Evolutionary conservation across 2,797 vertebrate genomes (phyloP), one percentile per base, ranked within the genome.

Genomic region (Peromyscus nudipes): DNA sequence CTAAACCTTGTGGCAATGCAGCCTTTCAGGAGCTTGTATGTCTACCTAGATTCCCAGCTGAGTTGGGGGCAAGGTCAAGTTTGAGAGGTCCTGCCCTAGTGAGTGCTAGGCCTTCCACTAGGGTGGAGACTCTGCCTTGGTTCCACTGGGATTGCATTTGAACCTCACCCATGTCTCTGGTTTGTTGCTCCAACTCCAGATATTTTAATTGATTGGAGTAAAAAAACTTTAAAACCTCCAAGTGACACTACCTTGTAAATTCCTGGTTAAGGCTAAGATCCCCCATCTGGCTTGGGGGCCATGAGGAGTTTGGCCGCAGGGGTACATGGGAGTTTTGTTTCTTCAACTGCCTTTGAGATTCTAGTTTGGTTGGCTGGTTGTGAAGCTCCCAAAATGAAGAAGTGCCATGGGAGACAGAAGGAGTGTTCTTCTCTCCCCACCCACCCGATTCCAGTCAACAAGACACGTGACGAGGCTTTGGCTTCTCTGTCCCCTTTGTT

Each of bases 301-400:
- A 0, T 0, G 37, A 6, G 40, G n/a, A 69, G n/a, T 87, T 5
- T 29, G 82, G 91, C 89, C 7, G 23, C 67, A 65, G 73, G 34
- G 27, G 7, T 67, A 1, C 23, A 34, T 89, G 62, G 92, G 71
- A 88, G 69, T 65, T 83, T 23, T 14, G 4, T 55, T 85, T 75
- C 40, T 84, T 91, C 49, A 83, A 60, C 25, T 29, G 49, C 76
- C 83, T 76, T 37, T 37, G 49, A 95, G 81, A 85, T 80, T 82
- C 69, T 73, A 90, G 19, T 89, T 90, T 94, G 89, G 57, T 80
- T 96, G 84, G 43, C 57, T 95, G 82, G 46, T 84, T 60, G 34
- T 92, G n/a, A 25, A 79, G 81, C 34, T 67, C 57, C 62, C n/a
- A 29, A 88, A 43, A n/a, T 27, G 49, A 82, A 86, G 86, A 96